Evolutionary conservation across 2,113 vertebrate genomes (phyloP).

Genomic region (Pao palembangensis): DNA sequence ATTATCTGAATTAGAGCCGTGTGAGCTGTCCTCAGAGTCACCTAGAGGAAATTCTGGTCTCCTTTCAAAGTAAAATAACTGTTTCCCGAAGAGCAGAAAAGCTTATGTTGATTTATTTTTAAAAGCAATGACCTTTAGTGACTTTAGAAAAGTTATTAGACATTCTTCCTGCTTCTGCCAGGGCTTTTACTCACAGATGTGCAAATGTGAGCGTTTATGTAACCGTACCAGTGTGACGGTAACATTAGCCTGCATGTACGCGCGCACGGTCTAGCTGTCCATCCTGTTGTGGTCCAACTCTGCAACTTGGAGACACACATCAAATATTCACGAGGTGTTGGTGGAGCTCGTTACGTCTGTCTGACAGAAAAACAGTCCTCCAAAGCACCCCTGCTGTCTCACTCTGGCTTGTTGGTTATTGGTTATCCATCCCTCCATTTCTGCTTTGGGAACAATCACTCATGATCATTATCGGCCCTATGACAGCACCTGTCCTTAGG

Average conservation of each 20-base stretch:
- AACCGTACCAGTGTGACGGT: slow-evolving; percentile 40
- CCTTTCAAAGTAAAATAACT: too few relatives aligned
- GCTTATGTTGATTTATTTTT: too few relatives aligned
- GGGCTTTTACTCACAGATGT: too few relatives aligned
- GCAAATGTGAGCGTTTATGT: slow-evolving; percentile 7
- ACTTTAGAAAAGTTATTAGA: background rate
- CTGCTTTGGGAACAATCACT: too few relatives aligned
- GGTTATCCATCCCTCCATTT: too few relatives aligned
- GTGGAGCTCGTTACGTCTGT: slow-evolving; percentile 41
- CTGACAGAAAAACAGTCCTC: too few relatives aligned
- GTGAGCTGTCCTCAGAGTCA: slow-evolving; percentile 10
- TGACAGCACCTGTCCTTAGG: too few relatives aligned
- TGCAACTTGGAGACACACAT: slow-evolving; percentile 49
- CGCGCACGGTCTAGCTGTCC: slow-evolving; percentile 5
- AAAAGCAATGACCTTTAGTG: too few relatives aligned
- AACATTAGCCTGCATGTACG: slow-evolving; percentile 37
- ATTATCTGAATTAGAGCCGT: slow-evolving; percentile 32
- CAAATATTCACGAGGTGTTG: slow-evolving; percentile 65
- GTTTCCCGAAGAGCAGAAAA: too few relatives aligned
- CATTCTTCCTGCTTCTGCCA: background rate
- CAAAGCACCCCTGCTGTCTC: too few relatives aligned
- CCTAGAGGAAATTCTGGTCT: background rate
- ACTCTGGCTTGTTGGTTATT: too few relatives aligned
- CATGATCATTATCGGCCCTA: too few relatives aligned
- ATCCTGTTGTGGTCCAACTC: slow-evolving; percentile 15